phyloP scores from a whole-genome alignment of 2,888 invertebrate species.

The Calliphora vomitoria region DNA sequence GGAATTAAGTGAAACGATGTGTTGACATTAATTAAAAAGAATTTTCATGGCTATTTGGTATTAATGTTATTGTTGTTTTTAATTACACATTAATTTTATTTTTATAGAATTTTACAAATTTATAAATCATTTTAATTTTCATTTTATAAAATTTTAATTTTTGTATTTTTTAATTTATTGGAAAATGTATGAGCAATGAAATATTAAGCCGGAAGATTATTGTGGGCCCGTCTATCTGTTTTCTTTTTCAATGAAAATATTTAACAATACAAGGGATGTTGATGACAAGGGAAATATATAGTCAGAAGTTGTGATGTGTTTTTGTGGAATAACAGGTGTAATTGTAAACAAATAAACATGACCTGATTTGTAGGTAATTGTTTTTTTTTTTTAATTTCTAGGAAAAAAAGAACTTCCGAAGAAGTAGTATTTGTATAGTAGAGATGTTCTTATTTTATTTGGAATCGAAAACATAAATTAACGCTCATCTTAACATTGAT shows the following conservation, averaged over 20 bases:
- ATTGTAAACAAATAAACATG: not conserved
- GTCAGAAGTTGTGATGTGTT: not conserved
- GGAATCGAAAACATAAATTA: too few species aligned
- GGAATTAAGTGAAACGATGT: conserved; percentile 32
- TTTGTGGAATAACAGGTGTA: not conserved
- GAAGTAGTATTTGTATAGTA: too few species aligned
- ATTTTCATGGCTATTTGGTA: conserved; percentile 35
- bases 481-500: too few species aligned
- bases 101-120: not conserved
- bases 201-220: conserved; percentile 53
- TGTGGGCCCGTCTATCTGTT: not conserved
- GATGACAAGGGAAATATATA: not conserved
- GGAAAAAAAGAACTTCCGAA: too few species aligned
- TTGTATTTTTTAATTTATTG: conserved; percentile 26
- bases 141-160: conserved; percentile 9
- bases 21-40: conserved; percentile 58
- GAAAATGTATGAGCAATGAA: conserved; percentile 33
- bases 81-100: conserved; percentile 30
- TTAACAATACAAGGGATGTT: conserved; percentile 6
- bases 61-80: conserved; percentile 38
- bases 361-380: too few species aligned
- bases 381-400: too few species aligned
- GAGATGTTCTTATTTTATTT: too few species aligned
- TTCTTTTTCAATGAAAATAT: conserved; percentile 33
- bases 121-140: conserved; percentile 43